These are phyloP conservation scores for Plecturocebus donacophilus DNA, from an alignment of 2,113 vertebrate species.

Conservation along the genomic window DNA sequence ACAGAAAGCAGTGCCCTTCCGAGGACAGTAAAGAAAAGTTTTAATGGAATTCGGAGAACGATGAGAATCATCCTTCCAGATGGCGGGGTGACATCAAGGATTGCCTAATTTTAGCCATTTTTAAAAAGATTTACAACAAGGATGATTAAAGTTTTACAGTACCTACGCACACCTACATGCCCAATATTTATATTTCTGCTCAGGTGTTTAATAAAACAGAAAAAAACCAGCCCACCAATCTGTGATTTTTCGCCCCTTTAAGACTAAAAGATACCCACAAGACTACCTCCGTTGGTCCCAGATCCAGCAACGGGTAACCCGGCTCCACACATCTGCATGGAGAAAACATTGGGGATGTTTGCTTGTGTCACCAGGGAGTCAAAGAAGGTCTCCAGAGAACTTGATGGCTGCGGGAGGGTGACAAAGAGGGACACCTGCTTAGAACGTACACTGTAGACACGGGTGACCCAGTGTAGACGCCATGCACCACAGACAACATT, in stretches of 20 bases:
- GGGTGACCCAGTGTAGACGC: background rate
- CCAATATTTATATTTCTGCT: background rate
- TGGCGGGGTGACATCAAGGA: slow-evolving; percentile 63
- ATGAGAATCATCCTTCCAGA: background rate
- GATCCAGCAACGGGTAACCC: slow-evolving; percentile 87
- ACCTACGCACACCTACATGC: rapidly evolving
- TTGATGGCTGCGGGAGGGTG: slow-evolving; percentile 90
- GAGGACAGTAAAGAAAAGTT: background rate
- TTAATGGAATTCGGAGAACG: background rate
- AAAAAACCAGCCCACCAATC: background rate
- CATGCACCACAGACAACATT: background rate
- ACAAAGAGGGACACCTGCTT: background rate
- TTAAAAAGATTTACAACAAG: background rate
- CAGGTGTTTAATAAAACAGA: background rate
- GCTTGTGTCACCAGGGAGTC: slow-evolving; percentile 93
- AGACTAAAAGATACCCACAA: slow-evolving; percentile 92
- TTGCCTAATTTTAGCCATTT: background rate
- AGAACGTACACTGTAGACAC: background rate
- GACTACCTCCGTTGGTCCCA: slow-evolving; percentile 92
- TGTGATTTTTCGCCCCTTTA: slow-evolving; percentile 70
- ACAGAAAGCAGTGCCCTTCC: background rate
- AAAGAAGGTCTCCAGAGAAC: slow-evolving; percentile 96
- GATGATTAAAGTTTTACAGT: background rate
- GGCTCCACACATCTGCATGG: slow-evolving; percentile 98
- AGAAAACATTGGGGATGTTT: slow-evolving; percentile 93